Evolutionary conservation across 1,140 invertebrate genomes (phyloP), one percentile per base, ranked within the genome.

Genomic region (Popillia japonica): DNA sequence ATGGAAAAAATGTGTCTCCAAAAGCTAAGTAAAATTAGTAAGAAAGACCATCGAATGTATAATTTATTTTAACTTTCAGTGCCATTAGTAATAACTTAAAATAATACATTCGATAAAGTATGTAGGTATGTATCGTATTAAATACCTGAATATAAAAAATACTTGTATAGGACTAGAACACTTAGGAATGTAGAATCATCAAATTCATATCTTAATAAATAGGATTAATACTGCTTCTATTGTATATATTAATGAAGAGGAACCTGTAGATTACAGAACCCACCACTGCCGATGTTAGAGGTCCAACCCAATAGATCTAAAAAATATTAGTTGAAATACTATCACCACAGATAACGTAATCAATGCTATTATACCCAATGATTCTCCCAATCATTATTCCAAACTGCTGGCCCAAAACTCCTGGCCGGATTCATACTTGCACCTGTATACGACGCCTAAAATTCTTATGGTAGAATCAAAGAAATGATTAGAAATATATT

Each of bases 361-460:
- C 22, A 27, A 23, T 55, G 17, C 6, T 44, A 77, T 40, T 79
- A 89, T 87, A 95, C 89, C 94, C 95, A 96, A 79, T 95, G 93
- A 42, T 88, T 55, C 0, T 81, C 80, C 90, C 93, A 96, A 61
- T 88, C 85, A 0, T 88, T 89, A 40, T 91, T 91, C 85, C 94
- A 91, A 8, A 95, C 80, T 0, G 93, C 94, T 0, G 94, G 94
- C 2, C 89, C 94, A 59, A 96, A 90, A 41, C 92, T 92, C 81
- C 94, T 89, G 0, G 93, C 94, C 0, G 95, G 94, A 82, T 96
- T 96, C 92, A 96, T 91, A 81, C 93, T 93, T 73, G 92, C 92
- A 0, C 94, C 93, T 0, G 94, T 94, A 80, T 90, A 92, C 14
- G 90, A 90, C 14, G 89, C 90, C 92, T 93, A 78, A 2, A 55